These are phyloP conservation scores for Diaphora mendica DNA, from an alignment of 2,888 invertebrate genomes.

Conservation along the genomic window DNA sequence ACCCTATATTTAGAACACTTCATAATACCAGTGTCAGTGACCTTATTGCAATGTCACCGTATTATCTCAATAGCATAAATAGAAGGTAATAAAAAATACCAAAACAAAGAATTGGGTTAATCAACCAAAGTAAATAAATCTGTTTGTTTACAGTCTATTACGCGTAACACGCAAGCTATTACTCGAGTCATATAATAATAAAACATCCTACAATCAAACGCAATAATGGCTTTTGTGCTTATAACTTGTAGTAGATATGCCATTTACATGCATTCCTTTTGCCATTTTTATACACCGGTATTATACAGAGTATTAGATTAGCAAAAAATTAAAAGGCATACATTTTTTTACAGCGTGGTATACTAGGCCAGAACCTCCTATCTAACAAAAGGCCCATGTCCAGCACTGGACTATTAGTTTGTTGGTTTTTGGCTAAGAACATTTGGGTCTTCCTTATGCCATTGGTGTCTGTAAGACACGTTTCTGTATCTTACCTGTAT, in stretches of 20 bases:
- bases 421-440: too few relatives aligned
- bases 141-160: slow-evolving; percentile 20
- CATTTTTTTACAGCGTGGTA: too few relatives aligned
- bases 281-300: neutral
- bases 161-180: neutral
- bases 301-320: too few relatives aligned
- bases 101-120: slow-evolving; percentile 35
- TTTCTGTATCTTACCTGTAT: neutral
- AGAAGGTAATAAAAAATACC: slow-evolving; percentile 14
- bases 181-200: neutral
- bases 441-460: neutral
- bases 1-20: neutral
- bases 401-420: too few relatives aligned
- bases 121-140: slow-evolving; percentile 37
- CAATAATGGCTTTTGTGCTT: slow-evolving; percentile 1
- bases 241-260: neutral
- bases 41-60: slow-evolving; percentile 48
- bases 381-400: too few relatives aligned
- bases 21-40: slow-evolving; percentile 29
- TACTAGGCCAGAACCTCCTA: too few relatives aligned
- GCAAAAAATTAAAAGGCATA: too few relatives aligned
- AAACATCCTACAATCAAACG: neutral
- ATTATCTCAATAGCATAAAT: slow-evolving; percentile 35
- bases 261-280: neutral
- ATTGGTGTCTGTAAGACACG: neutral